Conservation (phyloP, 2,888 invertebrate species). For the Himalopsyche tibetana region DNA sequence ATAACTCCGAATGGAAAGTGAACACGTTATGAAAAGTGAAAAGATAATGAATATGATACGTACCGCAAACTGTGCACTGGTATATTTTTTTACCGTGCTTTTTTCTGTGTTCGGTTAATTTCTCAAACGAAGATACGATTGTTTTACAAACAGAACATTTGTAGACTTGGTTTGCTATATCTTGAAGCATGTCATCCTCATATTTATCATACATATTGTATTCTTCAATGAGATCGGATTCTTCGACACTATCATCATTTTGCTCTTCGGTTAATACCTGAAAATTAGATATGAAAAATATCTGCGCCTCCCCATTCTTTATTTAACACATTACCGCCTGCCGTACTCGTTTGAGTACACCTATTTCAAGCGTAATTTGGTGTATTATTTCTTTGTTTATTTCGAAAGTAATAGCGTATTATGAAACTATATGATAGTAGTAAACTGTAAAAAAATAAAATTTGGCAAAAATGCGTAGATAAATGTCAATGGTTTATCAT, state of each 20-base stretch:
- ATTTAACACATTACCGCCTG: not conserved
- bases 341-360: too few species aligned
- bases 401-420: too few species aligned
- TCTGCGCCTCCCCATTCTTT: too few species aligned
- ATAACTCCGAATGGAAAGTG: not conserved
- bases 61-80: slow-evolving; percentile 57
- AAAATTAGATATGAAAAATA: not conserved
- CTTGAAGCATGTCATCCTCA: not conserved
- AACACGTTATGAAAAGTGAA: not conserved
- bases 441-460: too few species aligned
- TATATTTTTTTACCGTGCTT: slow-evolving; percentile 21
- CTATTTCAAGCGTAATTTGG: too few species aligned
- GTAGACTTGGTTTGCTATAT: not conserved
- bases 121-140: not conserved
- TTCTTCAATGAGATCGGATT: not conserved
- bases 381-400: too few species aligned
- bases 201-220: not conserved
- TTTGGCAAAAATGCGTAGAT: too few species aligned
- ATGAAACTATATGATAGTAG: too few species aligned
- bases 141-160: not conserved
- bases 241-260: not conserved
- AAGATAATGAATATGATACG: slow-evolving; percentile 22
- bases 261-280: not conserved
- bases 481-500: too few species aligned
- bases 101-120: slow-evolving; percentile 4